Evolutionary conservation across 2,797 vertebrate genomes (phyloP).

Genomic region (Anguilla marmorata): DNA sequence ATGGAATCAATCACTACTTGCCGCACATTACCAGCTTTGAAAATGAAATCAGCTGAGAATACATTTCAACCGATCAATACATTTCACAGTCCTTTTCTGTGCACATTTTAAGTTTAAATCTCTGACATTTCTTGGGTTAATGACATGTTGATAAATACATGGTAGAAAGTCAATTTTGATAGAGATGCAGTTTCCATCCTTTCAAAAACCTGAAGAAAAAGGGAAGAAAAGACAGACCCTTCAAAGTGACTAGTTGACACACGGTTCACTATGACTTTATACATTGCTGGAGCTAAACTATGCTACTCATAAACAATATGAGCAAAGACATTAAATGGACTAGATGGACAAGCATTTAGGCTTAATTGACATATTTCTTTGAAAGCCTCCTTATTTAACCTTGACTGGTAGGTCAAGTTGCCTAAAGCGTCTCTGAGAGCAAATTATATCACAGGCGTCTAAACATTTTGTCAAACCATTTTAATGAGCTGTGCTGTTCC

Average conservation of each 20-base stretch:
- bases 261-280: background rate
- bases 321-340: background rate
- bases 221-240: no score
- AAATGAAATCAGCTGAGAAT: background rate
- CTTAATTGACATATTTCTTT: background rate
- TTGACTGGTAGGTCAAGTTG: background rate
- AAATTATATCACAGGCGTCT: background rate
- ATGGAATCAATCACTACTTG: background rate
- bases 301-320: background rate
- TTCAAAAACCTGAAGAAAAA: background rate
- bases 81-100: background rate
- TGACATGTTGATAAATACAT: background rate
- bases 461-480: background rate
- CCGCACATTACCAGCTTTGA: background rate
- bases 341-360: background rate
- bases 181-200: background rate
- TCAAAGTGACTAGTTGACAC: background rate
- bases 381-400: background rate
- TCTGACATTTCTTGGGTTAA: background rate
- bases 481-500: background rate
- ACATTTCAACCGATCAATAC: background rate
- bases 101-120: background rate
- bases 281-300: background rate
- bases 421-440: background rate
- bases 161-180: background rate